Percentiles rank a stretch among this genome's conserved stretches.
These are phyloP conservation scores for Phalloptychus januarius DNA, from an alignment of 2,797 vertebrate species.

Conservation along the genomic window DNA sequence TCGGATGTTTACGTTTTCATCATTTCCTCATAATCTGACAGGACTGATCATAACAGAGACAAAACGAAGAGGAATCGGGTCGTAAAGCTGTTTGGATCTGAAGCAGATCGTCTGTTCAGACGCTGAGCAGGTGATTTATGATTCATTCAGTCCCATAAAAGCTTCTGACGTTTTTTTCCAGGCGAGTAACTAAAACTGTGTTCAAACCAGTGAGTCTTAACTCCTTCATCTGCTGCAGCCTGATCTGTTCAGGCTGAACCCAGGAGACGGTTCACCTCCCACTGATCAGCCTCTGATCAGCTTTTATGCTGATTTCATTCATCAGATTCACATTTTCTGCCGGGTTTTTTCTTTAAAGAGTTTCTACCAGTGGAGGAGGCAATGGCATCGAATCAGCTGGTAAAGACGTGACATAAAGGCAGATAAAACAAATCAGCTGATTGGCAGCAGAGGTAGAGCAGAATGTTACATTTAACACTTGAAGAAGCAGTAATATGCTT, in stretches of 20 bases:
- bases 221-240: constrained; percentile 3
- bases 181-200: constrained; percentile 39
- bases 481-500: no score
- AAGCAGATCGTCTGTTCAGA: background rate
- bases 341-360: background rate
- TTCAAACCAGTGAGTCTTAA: constrained; percentile 28
- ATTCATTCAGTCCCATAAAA: constrained; percentile 23
- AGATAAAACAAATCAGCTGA: background rate
- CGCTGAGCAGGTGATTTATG: constrained; percentile 24
- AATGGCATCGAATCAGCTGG: background rate
- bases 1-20: no score
- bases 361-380: no score
- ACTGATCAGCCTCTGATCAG: constrained; percentile 17
- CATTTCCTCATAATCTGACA: background rate
- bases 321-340: background rate
- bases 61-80: constrained; percentile 1
- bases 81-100: background rate
- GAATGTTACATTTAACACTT: background rate
- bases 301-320: background rate
- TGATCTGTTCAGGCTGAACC: constrained; percentile 9
- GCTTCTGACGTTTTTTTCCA: background rate
- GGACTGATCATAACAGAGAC: background rate
- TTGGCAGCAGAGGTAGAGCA: background rate
- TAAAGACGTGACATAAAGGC: no score
- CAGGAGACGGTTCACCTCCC: constrained; percentile 15